A percentile compares a stretch with the other conserved stretches of the same genome.
Evolutionary conservation across 2,888 invertebrate genomes (phyloP).

Genomic region (Drosophila neoperkinsi): DNA sequence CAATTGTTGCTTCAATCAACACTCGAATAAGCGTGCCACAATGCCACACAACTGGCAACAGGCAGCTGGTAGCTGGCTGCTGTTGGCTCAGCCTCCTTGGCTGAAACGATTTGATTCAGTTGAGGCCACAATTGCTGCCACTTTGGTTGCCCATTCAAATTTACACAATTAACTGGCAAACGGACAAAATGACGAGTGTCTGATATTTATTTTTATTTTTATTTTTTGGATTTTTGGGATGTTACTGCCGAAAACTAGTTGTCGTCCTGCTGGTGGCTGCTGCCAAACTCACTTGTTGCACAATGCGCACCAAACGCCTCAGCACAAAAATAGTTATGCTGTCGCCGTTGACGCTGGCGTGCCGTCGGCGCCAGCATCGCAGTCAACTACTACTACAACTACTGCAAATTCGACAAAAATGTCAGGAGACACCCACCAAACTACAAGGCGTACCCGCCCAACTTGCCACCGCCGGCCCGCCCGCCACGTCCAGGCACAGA

Average conservation of each 20-base stretch:
- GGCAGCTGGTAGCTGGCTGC: constrained; percentile 12
- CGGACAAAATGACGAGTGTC: constrained; percentile 26
- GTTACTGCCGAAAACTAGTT: constrained; percentile 75
- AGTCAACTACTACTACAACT: constrained; percentile 46
- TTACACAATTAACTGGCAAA: constrained; percentile 61
- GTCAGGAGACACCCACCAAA: constrained; percentile 80
- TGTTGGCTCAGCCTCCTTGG: constrained; percentile 23
- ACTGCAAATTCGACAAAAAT: constrained; percentile 82
- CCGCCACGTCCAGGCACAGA: constrained; percentile 26
- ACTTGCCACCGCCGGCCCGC: constrained; percentile 11
- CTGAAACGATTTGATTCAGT: constrained; percentile 47
- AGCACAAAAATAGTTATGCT: constrained; percentile 76
- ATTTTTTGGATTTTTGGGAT: constrained; percentile 17
- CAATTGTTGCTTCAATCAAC: constrained; percentile 78
- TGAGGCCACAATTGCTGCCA: constrained; percentile 54
- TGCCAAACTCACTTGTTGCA: constrained; percentile 86
- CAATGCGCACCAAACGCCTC: constrained; percentile 81
- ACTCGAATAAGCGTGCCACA: constrained; percentile 60
- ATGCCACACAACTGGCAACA: constrained; percentile 37
- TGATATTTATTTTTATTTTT: constrained; percentile 3
- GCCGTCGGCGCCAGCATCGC: constrained; percentile 41
- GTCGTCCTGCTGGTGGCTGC: constrained; percentile 84
- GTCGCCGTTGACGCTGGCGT: constrained; percentile 49
- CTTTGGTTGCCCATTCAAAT: constrained; percentile 56
- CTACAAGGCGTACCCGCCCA: constrained; percentile 54